Conservation (phyloP, 2,113 vertebrate genomes). For the Crotalus horridus region DNA sequence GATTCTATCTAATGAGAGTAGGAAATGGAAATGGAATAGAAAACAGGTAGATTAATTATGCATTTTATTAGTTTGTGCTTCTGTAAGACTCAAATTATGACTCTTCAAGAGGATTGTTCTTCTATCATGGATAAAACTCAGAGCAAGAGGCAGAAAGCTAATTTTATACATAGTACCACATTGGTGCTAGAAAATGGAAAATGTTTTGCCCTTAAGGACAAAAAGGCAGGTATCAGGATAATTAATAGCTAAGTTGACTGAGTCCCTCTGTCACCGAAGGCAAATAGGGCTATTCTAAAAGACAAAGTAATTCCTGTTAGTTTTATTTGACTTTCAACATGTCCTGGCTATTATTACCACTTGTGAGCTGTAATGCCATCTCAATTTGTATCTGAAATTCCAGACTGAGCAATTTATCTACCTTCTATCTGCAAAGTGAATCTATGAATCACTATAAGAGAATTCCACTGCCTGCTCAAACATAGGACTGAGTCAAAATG, state of each 20-base stretch:
- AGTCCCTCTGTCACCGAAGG: background rate
- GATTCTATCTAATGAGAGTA: background rate
- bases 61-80: background rate
- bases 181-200: background rate
- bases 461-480: background rate
- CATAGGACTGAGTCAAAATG: background rate
- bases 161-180: background rate
- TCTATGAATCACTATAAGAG: background rate
- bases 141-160: background rate
- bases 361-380: background rate
- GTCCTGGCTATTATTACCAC: background rate
- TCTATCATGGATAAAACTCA: background rate
- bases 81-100: background rate
- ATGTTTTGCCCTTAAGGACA: background rate
- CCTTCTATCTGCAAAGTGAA: background rate
- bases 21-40: background rate
- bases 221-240: background rate
- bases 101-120: background rate
- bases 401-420: background rate
- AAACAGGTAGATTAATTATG: background rate
- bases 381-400: background rate
- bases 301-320: background rate
- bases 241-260: background rate
- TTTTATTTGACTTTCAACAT: constrained; percentile 15
- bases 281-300: background rate